Conservation (phyloP, 2,113 vertebrate species). For the Fregetta grallaria region DNA sequence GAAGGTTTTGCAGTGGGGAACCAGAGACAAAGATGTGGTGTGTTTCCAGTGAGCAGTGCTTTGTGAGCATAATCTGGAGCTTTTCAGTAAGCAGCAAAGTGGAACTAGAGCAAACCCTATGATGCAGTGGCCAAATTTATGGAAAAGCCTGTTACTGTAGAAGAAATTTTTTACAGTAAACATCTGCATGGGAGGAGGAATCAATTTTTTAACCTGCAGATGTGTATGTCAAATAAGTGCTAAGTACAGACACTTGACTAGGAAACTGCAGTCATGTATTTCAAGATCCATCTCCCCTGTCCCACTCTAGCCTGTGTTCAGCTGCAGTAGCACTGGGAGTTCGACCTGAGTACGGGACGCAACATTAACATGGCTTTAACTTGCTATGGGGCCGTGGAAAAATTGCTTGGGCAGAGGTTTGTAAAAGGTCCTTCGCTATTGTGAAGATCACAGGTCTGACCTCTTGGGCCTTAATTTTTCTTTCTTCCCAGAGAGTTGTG, state of each 20-base stretch:
- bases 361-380: not conserved
- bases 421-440: not conserved
- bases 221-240: not conserved
- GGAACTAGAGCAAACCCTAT: not conserved
- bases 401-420: not conserved
- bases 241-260: not conserved
- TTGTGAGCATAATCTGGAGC: not conserved
- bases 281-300: not conserved
- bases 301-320: not conserved
- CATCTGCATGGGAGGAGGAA: not conserved
- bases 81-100: not conserved
- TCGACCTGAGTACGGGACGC: not conserved
- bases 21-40: not conserved
- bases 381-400: not conserved
- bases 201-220: not conserved
- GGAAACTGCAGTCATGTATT: not conserved
- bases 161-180: not conserved
- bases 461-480: not conserved
- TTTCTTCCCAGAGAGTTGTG: not conserved
- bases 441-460: not conserved
- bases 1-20: not conserved
- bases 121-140: not conserved
- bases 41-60: not conserved
- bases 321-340: not conserved
- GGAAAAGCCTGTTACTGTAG: not conserved